Evolutionary conservation across 2,888 invertebrate genomes (phyloP), one percentile per base, ranked within the genome.

Genomic region (Galeopsomyia nigrocyanea): DNA sequence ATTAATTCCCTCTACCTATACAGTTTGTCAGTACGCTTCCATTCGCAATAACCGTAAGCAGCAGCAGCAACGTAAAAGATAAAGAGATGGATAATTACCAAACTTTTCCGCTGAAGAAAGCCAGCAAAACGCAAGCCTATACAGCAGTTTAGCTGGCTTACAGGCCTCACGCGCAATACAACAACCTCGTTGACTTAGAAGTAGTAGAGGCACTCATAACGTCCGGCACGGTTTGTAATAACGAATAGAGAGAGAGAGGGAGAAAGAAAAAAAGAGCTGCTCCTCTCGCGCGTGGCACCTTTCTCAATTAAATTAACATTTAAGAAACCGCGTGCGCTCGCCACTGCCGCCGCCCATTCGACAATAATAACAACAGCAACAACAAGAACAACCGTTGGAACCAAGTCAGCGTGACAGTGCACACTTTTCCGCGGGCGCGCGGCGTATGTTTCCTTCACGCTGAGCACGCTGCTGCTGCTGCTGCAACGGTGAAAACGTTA

Each of bases 241-340:
- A 50, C 62, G 58, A 51, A 57, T 19, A n/a, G 13, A 53, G 62
- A 46, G 16, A n/a, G 9, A 22, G 26, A 6, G 26, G 5, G 6
- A n/a, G 19, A 53, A 39, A 31, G 31, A 31, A 19, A 13, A 64
- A 46, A 56, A 56, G 47, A 21, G 61, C 21, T 7, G 61, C n/a
- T 21, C 26, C 49, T 31, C 19, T 22, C 13, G 26, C 51, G 16
- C 50, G 50, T 46, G 39, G 53, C 61, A 56, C 73, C 68, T 75
- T 69, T 71, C 69, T 62, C 72, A 72, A 72, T 75, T 72, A 71
- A 69, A 75, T 75, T 72, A 69, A 61, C 71, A 75, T 75, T 71
- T 71, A 71, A 75, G 74, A 68, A 68, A 68, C 49, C 51, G 68
- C 57, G 56, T 65, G 17, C 47, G 13, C n/a, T 10, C 50, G 39